Evolutionary conservation across 2,797 vertebrate genomes (phyloP).

Genomic region (Gobio occitaniae): DNA sequence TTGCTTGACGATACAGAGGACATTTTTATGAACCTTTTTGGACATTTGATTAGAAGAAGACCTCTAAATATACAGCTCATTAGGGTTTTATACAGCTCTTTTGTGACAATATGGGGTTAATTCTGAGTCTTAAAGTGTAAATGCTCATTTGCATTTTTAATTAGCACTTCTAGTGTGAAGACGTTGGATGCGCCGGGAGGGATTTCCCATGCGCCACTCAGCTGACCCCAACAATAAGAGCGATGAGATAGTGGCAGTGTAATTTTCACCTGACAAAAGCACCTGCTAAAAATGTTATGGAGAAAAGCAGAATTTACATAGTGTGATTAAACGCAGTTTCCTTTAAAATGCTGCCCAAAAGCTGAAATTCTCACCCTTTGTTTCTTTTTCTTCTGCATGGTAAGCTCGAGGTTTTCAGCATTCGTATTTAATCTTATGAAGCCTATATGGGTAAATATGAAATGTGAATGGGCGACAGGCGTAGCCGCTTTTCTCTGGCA

Average conservation of each 20-base stretch:
- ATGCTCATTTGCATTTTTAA: conserved; percentile 70
- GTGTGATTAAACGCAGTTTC: conserved; percentile 2
- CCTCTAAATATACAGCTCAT: background rate
- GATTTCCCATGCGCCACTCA: conserved; percentile 29
- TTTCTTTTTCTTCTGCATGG: background rate
- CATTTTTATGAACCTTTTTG: background rate
- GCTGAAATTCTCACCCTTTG: background rate
- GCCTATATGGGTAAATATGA: conserved; percentile 33
- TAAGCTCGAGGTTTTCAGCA: background rate
- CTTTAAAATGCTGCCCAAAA: background rate
- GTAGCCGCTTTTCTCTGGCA: conserved; percentile 49
- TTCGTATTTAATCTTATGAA: background rate
- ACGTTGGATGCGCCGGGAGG: conserved; percentile 50
- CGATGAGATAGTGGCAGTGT: conserved; percentile 20
- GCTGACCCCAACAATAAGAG: conserved; percentile 12
- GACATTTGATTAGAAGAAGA: background rate
- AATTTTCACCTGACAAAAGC: conserved; percentile 46
- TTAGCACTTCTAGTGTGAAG: conserved; percentile 64
- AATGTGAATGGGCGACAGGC: conserved; percentile 25
- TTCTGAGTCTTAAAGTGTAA: conserved; percentile 22
- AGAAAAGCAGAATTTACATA: background rate
- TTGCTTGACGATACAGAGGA: background rate
- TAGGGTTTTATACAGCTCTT: background rate
- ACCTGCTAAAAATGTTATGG: background rate
- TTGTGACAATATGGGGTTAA: background rate